Conservation (phyloP, 2,113 vertebrate species). For the Orcinus orca region DNA sequence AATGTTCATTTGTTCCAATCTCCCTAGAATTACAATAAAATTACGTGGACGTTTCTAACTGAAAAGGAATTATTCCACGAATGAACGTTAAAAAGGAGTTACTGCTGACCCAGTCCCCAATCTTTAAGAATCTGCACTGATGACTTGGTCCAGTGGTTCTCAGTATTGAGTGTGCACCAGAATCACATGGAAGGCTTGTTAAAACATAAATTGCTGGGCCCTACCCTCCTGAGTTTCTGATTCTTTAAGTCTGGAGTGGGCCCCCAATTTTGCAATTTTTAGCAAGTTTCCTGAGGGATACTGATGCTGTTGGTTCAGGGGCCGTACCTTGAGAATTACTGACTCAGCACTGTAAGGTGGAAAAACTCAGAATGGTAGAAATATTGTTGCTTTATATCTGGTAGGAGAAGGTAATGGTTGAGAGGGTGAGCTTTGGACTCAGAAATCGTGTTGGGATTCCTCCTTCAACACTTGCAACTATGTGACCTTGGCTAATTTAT, state of each 20-base stretch:
- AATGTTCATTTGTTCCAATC: background rate
- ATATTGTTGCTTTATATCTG: background rate
- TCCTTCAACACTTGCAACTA: background rate
- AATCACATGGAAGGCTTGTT: background rate
- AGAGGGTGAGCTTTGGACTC: background rate
- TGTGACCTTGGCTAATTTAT: background rate
- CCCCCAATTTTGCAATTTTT: background rate
- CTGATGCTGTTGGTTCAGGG: background rate
- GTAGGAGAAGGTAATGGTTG: background rate
- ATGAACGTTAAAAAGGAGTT: background rate
- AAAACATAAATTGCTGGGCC: background rate
- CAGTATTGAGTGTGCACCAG: background rate
- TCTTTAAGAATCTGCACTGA: background rate
- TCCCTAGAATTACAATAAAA: background rate
- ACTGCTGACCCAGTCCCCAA: background rate
- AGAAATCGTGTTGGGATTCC: background rate
- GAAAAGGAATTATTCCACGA: background rate
- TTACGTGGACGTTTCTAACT: background rate
- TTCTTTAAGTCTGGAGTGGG: background rate
- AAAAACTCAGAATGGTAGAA: slow-evolving; percentile 2
- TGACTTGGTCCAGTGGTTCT: background rate
- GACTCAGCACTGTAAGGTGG: background rate
- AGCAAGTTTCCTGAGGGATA: background rate
- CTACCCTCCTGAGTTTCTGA: background rate
- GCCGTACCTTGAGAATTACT: background rate